phyloP scores from a whole-genome alignment of 2,888 invertebrate species.

The Hedychridium roseum region DNA sequence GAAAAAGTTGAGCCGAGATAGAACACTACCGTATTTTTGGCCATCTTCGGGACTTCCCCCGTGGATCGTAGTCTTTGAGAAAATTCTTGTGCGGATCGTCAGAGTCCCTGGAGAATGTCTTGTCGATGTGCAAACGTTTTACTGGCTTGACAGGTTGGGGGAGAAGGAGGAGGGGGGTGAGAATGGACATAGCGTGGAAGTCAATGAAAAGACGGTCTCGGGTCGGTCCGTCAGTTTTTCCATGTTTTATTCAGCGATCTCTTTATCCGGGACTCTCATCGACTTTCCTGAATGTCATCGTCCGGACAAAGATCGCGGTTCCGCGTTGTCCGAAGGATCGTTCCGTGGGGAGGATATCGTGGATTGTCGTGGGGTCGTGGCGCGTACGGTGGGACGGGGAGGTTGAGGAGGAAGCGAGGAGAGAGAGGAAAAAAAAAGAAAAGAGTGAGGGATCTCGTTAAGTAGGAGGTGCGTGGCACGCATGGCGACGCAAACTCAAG shows the following conservation, averaged over 20 bases:
- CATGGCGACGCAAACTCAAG: constrained; percentile 60
- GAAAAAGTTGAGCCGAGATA: too few species aligned
- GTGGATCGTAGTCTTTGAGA: too few species aligned
- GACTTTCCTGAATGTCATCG: too few species aligned
- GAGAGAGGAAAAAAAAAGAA: constrained; percentile 8
- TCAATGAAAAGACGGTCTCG: neutral
- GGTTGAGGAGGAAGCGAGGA: constrained; percentile 2
- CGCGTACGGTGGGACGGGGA: constrained; percentile 6
- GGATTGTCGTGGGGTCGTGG: constrained; percentile 9
- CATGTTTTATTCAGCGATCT: too few species aligned
- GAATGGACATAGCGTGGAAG: constrained; percentile 1
- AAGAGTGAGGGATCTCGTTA: constrained; percentile 45
- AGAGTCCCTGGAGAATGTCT: neutral
- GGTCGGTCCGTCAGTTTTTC: too few species aligned
- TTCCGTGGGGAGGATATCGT: neutral
- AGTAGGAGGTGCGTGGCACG: constrained; percentile 60
- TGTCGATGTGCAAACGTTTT: neutral
- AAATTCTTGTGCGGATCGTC: too few species aligned
- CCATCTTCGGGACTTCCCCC: too few species aligned
- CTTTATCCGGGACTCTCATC: too few species aligned
- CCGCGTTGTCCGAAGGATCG: neutral
- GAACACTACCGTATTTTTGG: too few species aligned
- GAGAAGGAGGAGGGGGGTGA: constrained; percentile 1
- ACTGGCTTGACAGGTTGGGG: neutral
- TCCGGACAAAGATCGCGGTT: too few species aligned